Evolutionary conservation across 2,113 vertebrate genomes (phyloP), one percentile per base, ranked within the genome.

Genomic region (Myiozetetes cayanensis): DNA sequence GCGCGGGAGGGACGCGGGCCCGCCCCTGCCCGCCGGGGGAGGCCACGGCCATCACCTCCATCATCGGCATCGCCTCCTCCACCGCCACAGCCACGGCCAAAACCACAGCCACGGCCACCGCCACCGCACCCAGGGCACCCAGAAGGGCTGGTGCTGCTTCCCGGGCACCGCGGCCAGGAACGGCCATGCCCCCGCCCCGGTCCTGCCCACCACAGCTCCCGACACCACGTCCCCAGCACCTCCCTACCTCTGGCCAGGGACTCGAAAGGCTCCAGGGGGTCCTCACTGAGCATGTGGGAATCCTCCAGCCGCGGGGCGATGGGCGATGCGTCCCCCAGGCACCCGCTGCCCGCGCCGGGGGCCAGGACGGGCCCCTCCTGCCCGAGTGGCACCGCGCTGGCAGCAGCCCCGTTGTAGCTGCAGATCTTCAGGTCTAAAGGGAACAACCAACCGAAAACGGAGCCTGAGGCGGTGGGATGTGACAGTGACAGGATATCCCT

Each of bases 261-360:
- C 55, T 97, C 98, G 33, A 98, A 98, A n/a, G 98, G 97, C 81
- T 98, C 98, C 80, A 98, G 81, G 4, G 98, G 56, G 73, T 97
- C 97, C 66, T 94, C 96, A 41, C 96, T 97, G 87, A 98, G 98
- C 55, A 98, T 97, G 62, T 91, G 97, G 58, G 96, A 24, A 52
- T 96, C 97, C 96, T 97, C 97, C 91, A 98, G 96, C 18, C 95
- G 97, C 1, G 97, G 95, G 73, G 96, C 92, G 53, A 98, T 97
- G 73, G 96, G 97, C 2, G 97, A 97, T 3, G 97, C 24, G 23
- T 89, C 96, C 95, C 98, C 98, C 66, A 98, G 79, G 95, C 97
- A 97, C 73, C 92, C 77, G 35, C 97, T 86, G 58, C 90, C 93
- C 28, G 95, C 50, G 37, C 96, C 70, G 23, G 98, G 96, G 3